Percentiles rank a stretch among this genome's conserved stretches.
phyloP scores from a whole-genome alignment of 2,113 vertebrate genomes.

The Desmodus rotundus region DNA sequence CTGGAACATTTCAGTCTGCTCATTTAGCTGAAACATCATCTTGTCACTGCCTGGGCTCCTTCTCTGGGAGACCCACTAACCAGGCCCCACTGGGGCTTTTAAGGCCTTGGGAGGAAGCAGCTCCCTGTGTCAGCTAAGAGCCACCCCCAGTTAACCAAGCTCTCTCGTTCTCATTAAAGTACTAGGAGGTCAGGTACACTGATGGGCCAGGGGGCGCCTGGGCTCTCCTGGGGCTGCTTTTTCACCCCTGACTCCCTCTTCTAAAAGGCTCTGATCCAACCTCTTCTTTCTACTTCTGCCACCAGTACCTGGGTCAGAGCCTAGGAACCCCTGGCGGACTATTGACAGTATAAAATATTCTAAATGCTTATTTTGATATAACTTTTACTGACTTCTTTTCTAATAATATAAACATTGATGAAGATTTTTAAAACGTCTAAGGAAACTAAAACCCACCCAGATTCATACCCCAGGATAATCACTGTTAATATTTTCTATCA shows the following conservation, averaged over 20 bases:
- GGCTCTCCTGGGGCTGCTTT: background rate
- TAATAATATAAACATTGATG: background rate
- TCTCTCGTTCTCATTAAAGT: background rate
- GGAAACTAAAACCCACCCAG: background rate
- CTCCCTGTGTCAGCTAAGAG: background rate
- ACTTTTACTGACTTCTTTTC: background rate
- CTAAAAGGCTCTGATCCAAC: background rate
- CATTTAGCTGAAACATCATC: slow-evolving; percentile 33
- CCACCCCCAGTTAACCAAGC: background rate
- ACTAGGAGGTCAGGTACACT: background rate
- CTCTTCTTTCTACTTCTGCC: background rate
- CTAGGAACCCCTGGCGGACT: background rate
- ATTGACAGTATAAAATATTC: background rate
- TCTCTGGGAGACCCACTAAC: background rate
- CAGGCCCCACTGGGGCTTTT: background rate
- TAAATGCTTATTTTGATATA: background rate
- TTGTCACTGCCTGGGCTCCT: background rate
- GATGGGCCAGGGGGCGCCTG: background rate
- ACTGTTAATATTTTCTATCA: background rate
- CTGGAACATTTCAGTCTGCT: slow-evolving; percentile 6
- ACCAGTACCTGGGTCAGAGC: background rate
- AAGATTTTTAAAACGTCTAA: background rate
- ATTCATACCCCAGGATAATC: background rate
- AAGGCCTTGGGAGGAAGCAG: background rate
- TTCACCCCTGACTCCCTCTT: background rate